Base-by-base conservation (phyloP, 2,888 invertebrate genomes). In the Nephrotoma guestfalica region DNA sequence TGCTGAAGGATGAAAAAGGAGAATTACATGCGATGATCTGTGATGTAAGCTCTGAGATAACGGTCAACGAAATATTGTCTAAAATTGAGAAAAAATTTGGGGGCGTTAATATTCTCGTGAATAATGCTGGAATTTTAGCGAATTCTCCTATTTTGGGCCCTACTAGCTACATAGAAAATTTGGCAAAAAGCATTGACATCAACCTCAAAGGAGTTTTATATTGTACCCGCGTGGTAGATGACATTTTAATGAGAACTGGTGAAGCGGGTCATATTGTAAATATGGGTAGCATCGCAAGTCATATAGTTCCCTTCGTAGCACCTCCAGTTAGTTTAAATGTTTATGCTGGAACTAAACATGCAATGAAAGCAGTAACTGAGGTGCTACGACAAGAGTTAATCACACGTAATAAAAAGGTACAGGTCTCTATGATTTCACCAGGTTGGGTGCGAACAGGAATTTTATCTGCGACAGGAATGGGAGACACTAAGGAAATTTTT, bases 41-140 rank as follows among this genome's bases (percentile, higher is more conserved):
- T 88, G 94, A 94, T 89, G 89, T 94, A 0, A 90, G 91, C 0
- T 91, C 92, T 7, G 93, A 93, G 88, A 90, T 92, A 0, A 92
- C 94, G 5, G 93, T 95, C 42, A 87, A 92, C 83, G 89, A 90
- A 4, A 92, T 93, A 45, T 94, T 94, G 89, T 89, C 90, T n/a
- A 92, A 91, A 91, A 92, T 93, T n/a, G 91, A 92, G 51, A 88
- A 90, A 7, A 89, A 91, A 2, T 88, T 93, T 0, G 94, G 94
- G 0, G 92, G 93, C 5, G 90, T 93, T 6, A 93, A 93, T 89
- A 91, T 94, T 1, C 90, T 94, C 85, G 89, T 94, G 7, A 94
- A 94, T 88, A 93, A 93, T 88, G 94, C 94, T 0, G 94, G 92
- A 0, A 88, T 93, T 7, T 85, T 87, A 0, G 1, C 83, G 42